Evolutionary conservation across 1,140 invertebrate genomes (phyloP).

Genomic region (Andricus grossulariae): DNA sequence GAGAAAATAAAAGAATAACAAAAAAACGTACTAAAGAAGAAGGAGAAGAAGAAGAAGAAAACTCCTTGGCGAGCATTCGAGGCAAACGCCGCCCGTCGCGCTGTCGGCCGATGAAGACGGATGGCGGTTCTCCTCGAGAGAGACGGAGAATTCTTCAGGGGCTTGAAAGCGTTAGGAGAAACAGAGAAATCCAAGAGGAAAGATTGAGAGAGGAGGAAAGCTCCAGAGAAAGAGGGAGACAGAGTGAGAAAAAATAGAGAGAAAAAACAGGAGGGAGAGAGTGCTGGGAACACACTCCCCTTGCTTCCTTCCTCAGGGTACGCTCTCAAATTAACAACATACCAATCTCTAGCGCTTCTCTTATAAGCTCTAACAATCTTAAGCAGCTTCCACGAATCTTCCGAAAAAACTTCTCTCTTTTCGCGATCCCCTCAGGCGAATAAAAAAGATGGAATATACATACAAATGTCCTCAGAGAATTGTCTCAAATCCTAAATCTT

Average conservation of each 20-base stretch:
- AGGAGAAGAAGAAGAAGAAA: conserved; percentile 68
- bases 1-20: conserved; percentile 50
- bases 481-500: not conserved
- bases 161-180: conserved; percentile 40
- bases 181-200: conserved; percentile 35
- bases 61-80: conserved; percentile 75
- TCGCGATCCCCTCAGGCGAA: conserved; percentile 42
- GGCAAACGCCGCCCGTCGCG: conserved; percentile 76
- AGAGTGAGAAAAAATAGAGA: conserved; percentile 39
- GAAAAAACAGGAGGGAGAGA: conserved; percentile 52
- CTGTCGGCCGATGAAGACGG: conserved; percentile 77
- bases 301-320: conserved; percentile 62
- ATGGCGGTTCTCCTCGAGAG: conserved; percentile 70
- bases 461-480: not conserved
- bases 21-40: conserved; percentile 57
- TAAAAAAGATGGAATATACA: conserved; percentile 35
- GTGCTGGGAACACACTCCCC: conserved; percentile 64
- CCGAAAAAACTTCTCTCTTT: conserved; percentile 51
- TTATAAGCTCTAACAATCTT: conserved; percentile 67
- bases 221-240: conserved; percentile 35
- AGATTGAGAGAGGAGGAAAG: conserved; percentile 31
- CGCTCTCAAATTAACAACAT: conserved; percentile 75
- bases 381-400: conserved; percentile 58
- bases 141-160: conserved; percentile 48
- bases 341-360: conserved; percentile 69